Percentiles rank a stretch among this genome's conserved stretches.
Conservation (phyloP, 2,888 invertebrate species). For the Hirtodrosophila confusa region DNA sequence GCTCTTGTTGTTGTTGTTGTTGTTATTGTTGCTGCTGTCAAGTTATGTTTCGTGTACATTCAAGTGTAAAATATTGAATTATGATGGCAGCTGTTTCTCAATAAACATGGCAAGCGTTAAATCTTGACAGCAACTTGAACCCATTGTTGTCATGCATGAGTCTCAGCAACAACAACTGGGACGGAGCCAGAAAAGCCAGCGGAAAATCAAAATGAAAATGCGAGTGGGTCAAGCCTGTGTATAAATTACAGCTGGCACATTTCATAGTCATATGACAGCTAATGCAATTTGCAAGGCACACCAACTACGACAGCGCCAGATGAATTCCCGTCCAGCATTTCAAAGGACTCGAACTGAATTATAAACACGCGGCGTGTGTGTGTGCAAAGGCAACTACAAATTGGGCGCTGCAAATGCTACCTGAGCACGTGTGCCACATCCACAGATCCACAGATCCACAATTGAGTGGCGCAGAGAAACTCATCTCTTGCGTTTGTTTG, state of each 20-base stretch:
- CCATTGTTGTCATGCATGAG: conserved; percentile 70
- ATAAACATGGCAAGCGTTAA: conserved; percentile 72
- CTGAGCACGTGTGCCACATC: conserved; percentile 44
- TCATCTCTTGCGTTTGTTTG: conserved; percentile 40
- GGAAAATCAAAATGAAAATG: conserved; percentile 22
- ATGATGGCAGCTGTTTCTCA: conserved; percentile 79
- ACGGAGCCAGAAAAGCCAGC: too few relatives aligned
- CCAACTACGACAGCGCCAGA: conserved; percentile 14
- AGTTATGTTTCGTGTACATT: conserved; percentile 73
- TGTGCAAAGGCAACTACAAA: conserved; percentile 56
- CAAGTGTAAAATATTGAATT: conserved; percentile 79
- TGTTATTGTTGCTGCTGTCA: conserved; percentile 58
- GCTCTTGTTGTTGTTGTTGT: conserved; percentile 16
- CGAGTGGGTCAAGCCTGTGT: conserved; percentile 48
- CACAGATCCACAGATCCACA: conserved; percentile 1
- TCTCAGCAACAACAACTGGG: conserved; percentile 17
- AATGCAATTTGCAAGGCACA: conserved; percentile 68
- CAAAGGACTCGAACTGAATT: conserved; percentile 53
- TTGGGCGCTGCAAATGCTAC: conserved; percentile 64
- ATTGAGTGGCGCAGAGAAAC: conserved; percentile 10
- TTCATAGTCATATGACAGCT: conserved; percentile 42
- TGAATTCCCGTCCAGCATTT: conserved; percentile 26
- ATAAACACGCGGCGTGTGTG: conserved; percentile 61
- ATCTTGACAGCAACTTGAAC: conserved; percentile 74
- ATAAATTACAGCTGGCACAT: conserved; percentile 40